Conservation (phyloP, 2,797 vertebrate genomes). For the Pogonophryne albipinna region DNA sequence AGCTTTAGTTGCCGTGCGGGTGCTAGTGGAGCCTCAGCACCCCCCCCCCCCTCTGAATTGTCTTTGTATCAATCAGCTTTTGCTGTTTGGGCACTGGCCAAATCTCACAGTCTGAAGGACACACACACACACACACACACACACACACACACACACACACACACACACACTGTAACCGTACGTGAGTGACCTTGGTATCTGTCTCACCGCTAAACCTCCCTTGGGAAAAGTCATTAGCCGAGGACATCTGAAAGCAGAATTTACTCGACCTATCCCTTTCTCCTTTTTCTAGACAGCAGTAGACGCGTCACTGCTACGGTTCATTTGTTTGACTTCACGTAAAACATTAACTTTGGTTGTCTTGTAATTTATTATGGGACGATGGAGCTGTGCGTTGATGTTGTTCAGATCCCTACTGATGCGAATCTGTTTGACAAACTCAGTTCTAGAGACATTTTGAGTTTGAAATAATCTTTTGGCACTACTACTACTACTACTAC, state of each 20-base stretch:
- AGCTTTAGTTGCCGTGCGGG: no score
- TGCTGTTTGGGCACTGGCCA: constrained; percentile 35
- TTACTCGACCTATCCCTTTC: constrained; percentile 4
- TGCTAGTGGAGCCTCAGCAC: no score
- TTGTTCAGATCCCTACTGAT: constrained; percentile 1
- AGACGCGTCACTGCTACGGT: constrained; percentile 11
- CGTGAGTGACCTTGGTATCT: constrained; percentile 44
- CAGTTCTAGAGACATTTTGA: neutral
- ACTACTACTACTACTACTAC: neutral
- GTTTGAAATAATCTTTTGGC: constrained; percentile 10
- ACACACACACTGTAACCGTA: constrained; percentile 1
- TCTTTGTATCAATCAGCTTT: constrained; percentile 23
- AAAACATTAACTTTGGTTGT: constrained; percentile 59
- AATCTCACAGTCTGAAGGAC: constrained; percentile 47
- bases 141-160: neutral
- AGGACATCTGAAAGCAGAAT: constrained; percentile 30
- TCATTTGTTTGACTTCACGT: constrained; percentile 59
- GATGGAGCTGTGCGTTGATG: no score
- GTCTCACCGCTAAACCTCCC: constrained; percentile 26
- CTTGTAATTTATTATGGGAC: constrained; percentile 26
- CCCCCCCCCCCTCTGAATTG: no score
- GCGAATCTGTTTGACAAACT: constrained; percentile 32
- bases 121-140: neutral
- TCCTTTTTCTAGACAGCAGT: constrained; percentile 22
- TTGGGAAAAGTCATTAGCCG: constrained; percentile 32